Evolutionary conservation across 2,888 invertebrate species (phyloP), one percentile per base, ranked within the genome.

Genomic region (Hecatera dysodea): DNA sequence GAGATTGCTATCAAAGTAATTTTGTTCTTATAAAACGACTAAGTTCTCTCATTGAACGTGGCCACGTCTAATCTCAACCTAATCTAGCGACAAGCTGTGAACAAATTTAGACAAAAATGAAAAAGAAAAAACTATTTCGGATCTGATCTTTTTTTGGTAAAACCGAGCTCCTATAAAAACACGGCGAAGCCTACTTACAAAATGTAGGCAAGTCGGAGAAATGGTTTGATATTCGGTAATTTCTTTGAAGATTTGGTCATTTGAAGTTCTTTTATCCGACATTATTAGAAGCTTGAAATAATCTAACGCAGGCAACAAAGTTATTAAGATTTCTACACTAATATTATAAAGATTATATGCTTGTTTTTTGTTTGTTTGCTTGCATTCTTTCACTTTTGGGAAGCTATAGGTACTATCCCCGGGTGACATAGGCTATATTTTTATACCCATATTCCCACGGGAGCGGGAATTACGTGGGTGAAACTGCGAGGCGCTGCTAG

Each of bases 71-170:
- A 88, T 89, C 86, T 80, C 69, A 82, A 86, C 85, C 82, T 89
- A 88, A 90, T 88, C 90, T 89, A 87, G 89, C 88, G 89, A 86
- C 85, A 88, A 90, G 86, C 83, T 82, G 84, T 82, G 88, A 88
- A 87, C 86, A 86, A 87, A 83, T 85, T 82, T 83, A 83, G 83
- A 76, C 82, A 84, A 82, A 81, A 84, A 82, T 60, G 57, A 84
- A 82, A 86, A 83, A 84, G 70, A 72, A 70, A 80, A 86, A 85
- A 78, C 74, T 66, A 53, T 57, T 75, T 75, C 46, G 64, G 65
- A 80, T 50, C 44, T 72, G 72, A 72, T 82, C 80, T 87, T 87
- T 84, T 75, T 81, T 86, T 80, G 85, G 80, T 84, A 67, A 80
- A 75, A 73, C 33, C 56, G 78, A 85, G 78, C 67, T 74, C 81